Evolutionary conservation across 1,140 invertebrate genomes (phyloP), one percentile per base, ranked within the genome.

Genomic region (Ips typographus): DNA sequence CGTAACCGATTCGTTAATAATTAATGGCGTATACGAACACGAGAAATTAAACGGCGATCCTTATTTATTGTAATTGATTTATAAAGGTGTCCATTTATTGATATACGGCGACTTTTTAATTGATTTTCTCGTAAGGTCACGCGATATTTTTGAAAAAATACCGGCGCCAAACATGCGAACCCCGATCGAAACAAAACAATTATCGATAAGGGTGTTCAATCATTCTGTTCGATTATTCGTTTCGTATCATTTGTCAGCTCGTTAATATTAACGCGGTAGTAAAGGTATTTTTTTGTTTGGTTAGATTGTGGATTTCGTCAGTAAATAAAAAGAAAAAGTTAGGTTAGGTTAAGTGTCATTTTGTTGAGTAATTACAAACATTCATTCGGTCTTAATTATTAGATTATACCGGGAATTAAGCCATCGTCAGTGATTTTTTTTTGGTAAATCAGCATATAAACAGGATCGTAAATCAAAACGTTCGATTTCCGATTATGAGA

Each of bases 81-180:
- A 61, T 61, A 61, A 61, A 43, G 42, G 43, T 8, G 44, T 2
- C 56, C 22, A 38, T 47, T 61, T 61, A 47, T 61, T 61, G 59
- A 61, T 61, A 61, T 61, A 61, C 59, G 59, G 40, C 37, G 59
- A 43, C 41, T 61, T 61, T 61, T 61, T 61, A 61, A 61, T 61
- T 61, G 59, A 61, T 61, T 61, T 61, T 61, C 42, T 36, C 39
- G 22, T 61, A 47, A 61, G 42, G 59, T 61, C 59, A 61, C 59
- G 59, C 59, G 40, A 52, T 41, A 8, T 22, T 22, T 22, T 22
- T 22, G 44, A 8, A 47, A 61, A 61, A 44, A 61, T 61, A 47
- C n/a, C 59, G 59, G 59, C 59, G 59, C 59, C 42, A 61, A 43
- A 61, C 59, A 61, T 47, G 59, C 59, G n/a, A n/a, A n/a, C n/a